These are phyloP conservation scores for Nomada lathburiana DNA, from an alignment of 2,888 invertebrate species.

Conservation along the genomic window DNA sequence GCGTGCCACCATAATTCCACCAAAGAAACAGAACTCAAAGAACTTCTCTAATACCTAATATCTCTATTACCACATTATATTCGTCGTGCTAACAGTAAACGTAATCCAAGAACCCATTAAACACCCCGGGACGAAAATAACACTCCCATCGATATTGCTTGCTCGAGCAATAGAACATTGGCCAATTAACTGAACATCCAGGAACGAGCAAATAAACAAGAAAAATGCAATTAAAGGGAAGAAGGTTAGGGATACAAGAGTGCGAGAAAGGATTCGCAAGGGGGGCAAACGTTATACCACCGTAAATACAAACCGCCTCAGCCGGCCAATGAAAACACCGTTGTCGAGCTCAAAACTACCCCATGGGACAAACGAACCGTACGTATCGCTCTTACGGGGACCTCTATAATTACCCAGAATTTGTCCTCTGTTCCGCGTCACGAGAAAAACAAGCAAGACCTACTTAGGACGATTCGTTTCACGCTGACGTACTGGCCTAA, in stretches of 20 bases:
- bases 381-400: background rate
- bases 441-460: background rate
- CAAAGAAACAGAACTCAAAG: too few relatives aligned
- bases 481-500: constrained; percentile 1
- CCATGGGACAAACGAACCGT: background rate
- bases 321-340: constrained; percentile 4
- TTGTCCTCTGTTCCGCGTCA: background rate
- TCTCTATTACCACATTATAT: too few relatives aligned
- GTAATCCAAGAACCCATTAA: too few relatives aligned
- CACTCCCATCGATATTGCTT: background rate
- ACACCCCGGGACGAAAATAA: too few relatives aligned
- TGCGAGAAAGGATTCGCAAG: background rate
- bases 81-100: too few relatives aligned
- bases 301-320: constrained; percentile 3
- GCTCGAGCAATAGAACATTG: background rate
- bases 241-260: background rate
- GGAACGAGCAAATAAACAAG: background rate
- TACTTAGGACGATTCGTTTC: background rate
- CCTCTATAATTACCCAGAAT: background rate
- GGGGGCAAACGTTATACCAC: background rate
- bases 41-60: too few relatives aligned
- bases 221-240: constrained; percentile 3
- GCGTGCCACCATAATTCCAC: too few relatives aligned
- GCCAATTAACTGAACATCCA: background rate
- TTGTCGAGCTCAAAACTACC: constrained; percentile 8